Evolutionary conservation across 1,140 invertebrate genomes (phyloP).

Genomic region (Procambarus clarkii): DNA sequence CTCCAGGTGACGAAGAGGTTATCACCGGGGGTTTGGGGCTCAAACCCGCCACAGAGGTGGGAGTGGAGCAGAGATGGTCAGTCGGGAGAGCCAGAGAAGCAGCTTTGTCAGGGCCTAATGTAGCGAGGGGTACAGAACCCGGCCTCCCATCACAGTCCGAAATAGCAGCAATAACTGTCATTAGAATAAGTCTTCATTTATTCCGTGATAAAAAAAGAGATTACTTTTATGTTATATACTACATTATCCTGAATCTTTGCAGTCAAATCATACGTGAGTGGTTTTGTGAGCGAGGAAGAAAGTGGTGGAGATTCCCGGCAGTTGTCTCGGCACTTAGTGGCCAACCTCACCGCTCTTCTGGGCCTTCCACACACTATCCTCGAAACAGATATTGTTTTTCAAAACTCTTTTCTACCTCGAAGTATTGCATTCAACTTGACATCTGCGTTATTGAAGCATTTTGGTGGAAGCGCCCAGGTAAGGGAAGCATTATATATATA

Average conservation of each 20-base stretch:
- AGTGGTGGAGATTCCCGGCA: background rate
- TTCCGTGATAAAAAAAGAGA: too few relatives aligned
- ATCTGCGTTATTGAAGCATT: conserved; percentile 22
- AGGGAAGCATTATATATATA: background rate
- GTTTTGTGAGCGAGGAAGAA: conserved; percentile 20
- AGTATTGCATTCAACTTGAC: conserved; percentile 38
- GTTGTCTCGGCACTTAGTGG: conserved; percentile 25
- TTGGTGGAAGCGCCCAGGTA: conserved; percentile 54
- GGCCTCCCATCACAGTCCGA: too few relatives aligned
- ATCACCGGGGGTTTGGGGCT: too few relatives aligned
- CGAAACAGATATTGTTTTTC: conserved; percentile 36
- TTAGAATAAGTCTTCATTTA: background rate
- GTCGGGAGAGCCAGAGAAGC: too few relatives aligned
- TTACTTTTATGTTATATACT: background rate
- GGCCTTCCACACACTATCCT: conserved; percentile 30
- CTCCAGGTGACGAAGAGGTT: too few relatives aligned
- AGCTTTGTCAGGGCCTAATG: too few relatives aligned
- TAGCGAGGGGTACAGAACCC: too few relatives aligned
- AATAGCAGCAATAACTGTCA: background rate
- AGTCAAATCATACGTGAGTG: conserved; percentile 49
- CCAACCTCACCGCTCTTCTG: conserved; percentile 24
- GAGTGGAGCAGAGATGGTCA: too few relatives aligned
- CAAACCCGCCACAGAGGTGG: too few relatives aligned
- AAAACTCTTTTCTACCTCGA: conserved; percentile 41
- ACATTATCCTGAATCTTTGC: background rate